Evolutionary conservation across 2,888 invertebrate genomes (phyloP).

Genomic region (Drosophila differens): DNA sequence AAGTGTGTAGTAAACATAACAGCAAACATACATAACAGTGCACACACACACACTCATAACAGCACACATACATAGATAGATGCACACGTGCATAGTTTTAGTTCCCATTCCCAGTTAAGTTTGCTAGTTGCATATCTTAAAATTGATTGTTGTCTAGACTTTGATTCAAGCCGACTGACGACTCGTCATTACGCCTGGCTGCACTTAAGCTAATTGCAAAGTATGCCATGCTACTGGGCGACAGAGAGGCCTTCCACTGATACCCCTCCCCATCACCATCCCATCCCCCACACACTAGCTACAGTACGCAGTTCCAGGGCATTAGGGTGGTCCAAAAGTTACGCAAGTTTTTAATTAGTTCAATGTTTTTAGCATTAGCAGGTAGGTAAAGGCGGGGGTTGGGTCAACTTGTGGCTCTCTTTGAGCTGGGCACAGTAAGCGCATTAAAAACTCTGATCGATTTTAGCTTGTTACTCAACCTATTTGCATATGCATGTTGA

Average conservation of each 20-base stretch:
- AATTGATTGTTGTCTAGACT: conserved; percentile 36
- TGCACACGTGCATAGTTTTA: background rate
- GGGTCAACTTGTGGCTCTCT: background rate
- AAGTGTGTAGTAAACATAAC: background rate
- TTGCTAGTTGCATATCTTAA: conserved; percentile 30
- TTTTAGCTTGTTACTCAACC: conserved; percentile 40
- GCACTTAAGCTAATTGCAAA: conserved; percentile 67
- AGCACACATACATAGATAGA: background rate
- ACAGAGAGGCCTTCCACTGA: background rate
- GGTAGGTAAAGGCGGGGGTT: too few relatives aligned
- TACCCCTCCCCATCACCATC: background rate
- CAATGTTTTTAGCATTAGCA: conserved; percentile 49
- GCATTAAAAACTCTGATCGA: conserved; percentile 45
- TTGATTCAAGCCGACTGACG: conserved; percentile 36
- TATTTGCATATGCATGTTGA: conserved; percentile 33
- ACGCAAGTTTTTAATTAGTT: conserved; percentile 67
- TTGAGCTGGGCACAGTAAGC: conserved; percentile 21
- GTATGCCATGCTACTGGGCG: conserved; percentile 34
- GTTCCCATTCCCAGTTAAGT: conserved; percentile 4
- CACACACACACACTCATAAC: background rate
- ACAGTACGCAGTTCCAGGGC: background rate
- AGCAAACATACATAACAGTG: background rate
- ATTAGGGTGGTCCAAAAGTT: conserved; percentile 42
- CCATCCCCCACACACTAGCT: background rate
- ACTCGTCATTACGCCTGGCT: conserved; percentile 29